Evolutionary conservation across 2,113 vertebrate genomes (phyloP).

Genomic region (Sardina pilchardus): DNA sequence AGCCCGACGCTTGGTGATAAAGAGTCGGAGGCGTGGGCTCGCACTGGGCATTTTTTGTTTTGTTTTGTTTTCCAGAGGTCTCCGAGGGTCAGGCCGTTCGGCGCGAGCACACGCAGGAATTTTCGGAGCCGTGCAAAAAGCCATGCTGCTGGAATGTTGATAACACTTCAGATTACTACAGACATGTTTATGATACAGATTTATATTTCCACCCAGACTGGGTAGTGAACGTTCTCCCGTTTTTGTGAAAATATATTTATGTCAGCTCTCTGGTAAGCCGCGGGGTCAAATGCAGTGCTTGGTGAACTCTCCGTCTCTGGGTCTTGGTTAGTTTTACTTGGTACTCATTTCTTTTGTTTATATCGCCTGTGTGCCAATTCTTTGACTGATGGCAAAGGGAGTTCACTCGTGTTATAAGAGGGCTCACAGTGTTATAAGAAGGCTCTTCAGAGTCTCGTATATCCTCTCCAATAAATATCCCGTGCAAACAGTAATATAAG

Average conservation of each 20-base stretch:
- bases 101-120: conserved; percentile 56
- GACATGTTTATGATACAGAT: conserved; percentile 72
- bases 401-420: conserved; percentile 28
- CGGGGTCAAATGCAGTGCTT: conserved; percentile 24
- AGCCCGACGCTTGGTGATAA: not conserved
- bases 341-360: conserved; percentile 18
- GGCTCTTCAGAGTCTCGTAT: conserved; percentile 19
- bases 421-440: conserved; percentile 23
- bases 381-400: conserved; percentile 30
- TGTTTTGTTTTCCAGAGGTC: conserved; percentile 36
- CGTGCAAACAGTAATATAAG: conserved; percentile 19
- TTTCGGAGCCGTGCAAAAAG: conserved; percentile 64
- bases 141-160: conserved; percentile 60
- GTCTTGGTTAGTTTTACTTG: conserved; percentile 24
- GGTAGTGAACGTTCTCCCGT: conserved; percentile 58
- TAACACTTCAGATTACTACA: conserved; percentile 67
- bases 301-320: conserved; percentile 8
- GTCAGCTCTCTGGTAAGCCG: conserved; percentile 48
- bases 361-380: conserved; percentile 22
- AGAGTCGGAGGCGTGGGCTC: not conserved
- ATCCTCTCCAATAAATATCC: conserved; percentile 31
- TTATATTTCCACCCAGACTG: conserved; percentile 64
- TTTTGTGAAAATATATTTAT: conserved; percentile 64
- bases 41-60: not conserved
- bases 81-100: conserved; percentile 43